A percentile compares a stretch with the other conserved stretches of the same genome.
phyloP scores from a whole-genome alignment of 2,113 vertebrate genomes.

The Odocoileus virginianus region DNA sequence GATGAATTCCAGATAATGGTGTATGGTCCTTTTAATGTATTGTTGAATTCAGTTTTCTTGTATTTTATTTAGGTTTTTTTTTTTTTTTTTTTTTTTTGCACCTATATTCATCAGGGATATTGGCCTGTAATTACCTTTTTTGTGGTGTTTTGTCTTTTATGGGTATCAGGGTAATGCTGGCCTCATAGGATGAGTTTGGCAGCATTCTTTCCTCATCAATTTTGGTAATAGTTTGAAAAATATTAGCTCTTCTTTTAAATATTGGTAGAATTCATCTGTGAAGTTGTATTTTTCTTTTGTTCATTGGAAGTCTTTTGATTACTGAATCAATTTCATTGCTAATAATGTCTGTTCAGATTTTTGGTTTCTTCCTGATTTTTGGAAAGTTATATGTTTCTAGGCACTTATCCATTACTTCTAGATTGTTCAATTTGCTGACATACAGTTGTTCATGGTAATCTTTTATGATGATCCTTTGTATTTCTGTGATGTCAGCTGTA shows the following conservation, averaged over 20 bases:
- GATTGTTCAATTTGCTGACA: neutral
- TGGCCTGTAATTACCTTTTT: neutral
- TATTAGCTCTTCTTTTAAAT: neutral
- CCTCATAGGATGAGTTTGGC: neutral
- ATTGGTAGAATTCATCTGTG: neutral
- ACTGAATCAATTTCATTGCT: neutral
- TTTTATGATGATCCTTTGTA: neutral
- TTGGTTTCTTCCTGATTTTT: neutral
- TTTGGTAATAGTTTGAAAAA: neutral
- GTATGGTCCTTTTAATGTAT: too few relatives aligned
- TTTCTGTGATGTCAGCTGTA: neutral
- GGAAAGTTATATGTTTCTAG: neutral
- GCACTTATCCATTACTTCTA: neutral
- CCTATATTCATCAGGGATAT: neutral
- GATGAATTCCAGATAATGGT: neutral
- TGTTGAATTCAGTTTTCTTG: neutral
- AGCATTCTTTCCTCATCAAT: neutral
- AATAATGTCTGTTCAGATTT: neutral
- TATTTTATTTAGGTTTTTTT: neutral
- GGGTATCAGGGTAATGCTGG: neutral
- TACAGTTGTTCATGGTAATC: neutral
- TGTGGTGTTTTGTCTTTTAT: neutral
- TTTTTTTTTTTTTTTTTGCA: neutral
- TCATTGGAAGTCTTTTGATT: neutral
- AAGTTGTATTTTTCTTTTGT: neutral